phyloP scores from a whole-genome alignment of 2,888 invertebrate species.

The Acholoe squamosa region DNA sequence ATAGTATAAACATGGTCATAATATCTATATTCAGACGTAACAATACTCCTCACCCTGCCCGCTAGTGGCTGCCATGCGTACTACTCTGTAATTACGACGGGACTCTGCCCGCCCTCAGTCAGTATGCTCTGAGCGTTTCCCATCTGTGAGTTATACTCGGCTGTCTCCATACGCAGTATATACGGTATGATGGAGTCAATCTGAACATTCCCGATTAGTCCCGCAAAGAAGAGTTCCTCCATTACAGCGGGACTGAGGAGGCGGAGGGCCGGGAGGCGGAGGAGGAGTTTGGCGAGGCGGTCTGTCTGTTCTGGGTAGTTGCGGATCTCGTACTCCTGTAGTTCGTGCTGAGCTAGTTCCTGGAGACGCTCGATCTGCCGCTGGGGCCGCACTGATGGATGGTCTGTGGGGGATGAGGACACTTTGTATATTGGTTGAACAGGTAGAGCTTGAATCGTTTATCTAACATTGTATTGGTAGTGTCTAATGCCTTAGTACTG shows the following conservation, averaged over 20 bases:
- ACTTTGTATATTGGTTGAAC: background rate
- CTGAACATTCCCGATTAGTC: conserved; percentile 95
- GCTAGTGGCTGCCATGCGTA: background rate
- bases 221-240: conserved; percentile 97
- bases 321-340: conserved; percentile 81
- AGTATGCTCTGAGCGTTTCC: conserved; percentile 36
- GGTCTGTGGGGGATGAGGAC: conserved; percentile 49
- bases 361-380: conserved; percentile 87
- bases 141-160: conserved; percentile 76
- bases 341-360: conserved; percentile 87
- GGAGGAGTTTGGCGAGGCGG: conserved; percentile 95
- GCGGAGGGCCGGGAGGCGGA: conserved; percentile 83
- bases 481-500: too few relatives aligned
- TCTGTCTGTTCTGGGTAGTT: conserved; percentile 87
- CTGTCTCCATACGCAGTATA: conserved; percentile 88
- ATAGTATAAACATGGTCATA: too few relatives aligned
- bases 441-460: background rate
- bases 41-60: too few relatives aligned
- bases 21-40: too few relatives aligned
- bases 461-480: too few relatives aligned
- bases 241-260: conserved; percentile 89
- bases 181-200: conserved; percentile 97
- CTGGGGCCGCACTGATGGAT: conserved; percentile 69
- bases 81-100: background rate
- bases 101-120: background rate